phyloP scores from a whole-genome alignment of 2,113 vertebrate species.

The Heterotilapia buettikoferi region DNA sequence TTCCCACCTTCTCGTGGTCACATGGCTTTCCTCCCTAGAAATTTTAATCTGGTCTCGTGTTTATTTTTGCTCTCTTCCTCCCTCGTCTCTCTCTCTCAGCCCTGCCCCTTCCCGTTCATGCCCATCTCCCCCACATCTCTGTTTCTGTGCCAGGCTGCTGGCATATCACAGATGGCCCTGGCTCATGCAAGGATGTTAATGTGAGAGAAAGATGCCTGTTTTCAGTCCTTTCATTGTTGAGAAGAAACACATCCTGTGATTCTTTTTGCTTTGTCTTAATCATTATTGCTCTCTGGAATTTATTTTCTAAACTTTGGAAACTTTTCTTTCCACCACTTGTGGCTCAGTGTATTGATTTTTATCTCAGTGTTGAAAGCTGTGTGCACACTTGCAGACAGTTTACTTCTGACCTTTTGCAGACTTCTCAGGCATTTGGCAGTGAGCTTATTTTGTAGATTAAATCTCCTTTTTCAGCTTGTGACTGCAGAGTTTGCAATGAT shows the following conservation, averaged over 20 bases:
- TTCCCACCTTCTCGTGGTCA: conserved; percentile 20
- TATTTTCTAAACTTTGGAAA: conserved; percentile 23
- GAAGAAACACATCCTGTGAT: conserved; percentile 1
- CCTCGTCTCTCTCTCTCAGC: background rate
- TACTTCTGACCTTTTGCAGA: conserved; percentile 19
- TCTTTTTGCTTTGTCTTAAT: conserved; percentile 1
- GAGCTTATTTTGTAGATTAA: conserved; percentile 38
- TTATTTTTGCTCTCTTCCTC: background rate
- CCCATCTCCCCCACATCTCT: conserved; percentile 28
- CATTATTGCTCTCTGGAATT: background rate
- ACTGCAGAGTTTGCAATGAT: background rate
- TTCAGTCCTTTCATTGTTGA: conserved; percentile 15
- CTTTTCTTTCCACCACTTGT: conserved; percentile 14
- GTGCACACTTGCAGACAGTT: background rate
- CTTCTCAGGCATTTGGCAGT: conserved; percentile 37
- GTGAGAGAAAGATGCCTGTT: conserved; percentile 29
- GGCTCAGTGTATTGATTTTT: conserved; percentile 6
- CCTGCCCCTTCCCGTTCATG: background rate
- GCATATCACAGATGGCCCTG: conserved; percentile 56
- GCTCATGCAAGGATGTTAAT: conserved; percentile 47
- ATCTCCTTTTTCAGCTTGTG: conserved; percentile 23
- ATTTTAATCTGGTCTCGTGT: conserved; percentile 42
- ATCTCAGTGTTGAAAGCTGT: background rate
- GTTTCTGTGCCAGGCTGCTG: conserved; percentile 36
- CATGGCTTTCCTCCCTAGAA: conserved; percentile 28